Evolutionary conservation across 2,888 invertebrate species (phyloP), one percentile per base, ranked within the genome.

Genomic region (Clanis bilineata): DNA sequence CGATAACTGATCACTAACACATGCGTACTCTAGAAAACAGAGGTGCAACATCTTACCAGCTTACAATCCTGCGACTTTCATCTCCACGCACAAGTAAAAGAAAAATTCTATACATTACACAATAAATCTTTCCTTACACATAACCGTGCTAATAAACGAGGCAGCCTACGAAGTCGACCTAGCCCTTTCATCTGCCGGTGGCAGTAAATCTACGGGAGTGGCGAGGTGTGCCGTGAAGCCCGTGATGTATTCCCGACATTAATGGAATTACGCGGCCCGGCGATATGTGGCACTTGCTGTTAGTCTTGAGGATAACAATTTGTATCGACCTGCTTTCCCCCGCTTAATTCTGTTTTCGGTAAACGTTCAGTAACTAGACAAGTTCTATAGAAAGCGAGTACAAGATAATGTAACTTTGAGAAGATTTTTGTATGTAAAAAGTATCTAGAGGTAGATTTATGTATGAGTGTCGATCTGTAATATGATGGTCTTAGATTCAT

Each of bases 231-330:
- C 69, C 69, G 81, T 87, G 87, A 87, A 85, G 83, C 85, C 69
- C 69, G 81, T 87, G 87, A 87, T 86, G 83, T 86, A 87, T 86
- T 77, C 77, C 66, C 73, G 73, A 82, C 85, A 83, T 85, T 86
- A 87, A 85, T 82, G 82, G 85, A 83, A 86, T 86, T 85, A 85
- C 83, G 78, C 77, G 73, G 80, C 72, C 71, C 69, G 70, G 72
- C 77, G 73, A 79, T 82, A 79, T 77, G 77, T 77, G 76, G 76
- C 73, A 80, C 77, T 80, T 79, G 38, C 44, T 45, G 39, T 55
- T 55, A 55, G 28, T 55, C 54, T 43, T 70, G 68, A 74, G 75
- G 72, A 76, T 75, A 75, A 77, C 76, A 74, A 79, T 79, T 77
- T 77, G 72, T 77, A 79, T 75, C 67, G 71, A 75, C 70, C 68